Conservation (phyloP, 2,113 vertebrate genomes). For the Bettongia penicillata region DNA sequence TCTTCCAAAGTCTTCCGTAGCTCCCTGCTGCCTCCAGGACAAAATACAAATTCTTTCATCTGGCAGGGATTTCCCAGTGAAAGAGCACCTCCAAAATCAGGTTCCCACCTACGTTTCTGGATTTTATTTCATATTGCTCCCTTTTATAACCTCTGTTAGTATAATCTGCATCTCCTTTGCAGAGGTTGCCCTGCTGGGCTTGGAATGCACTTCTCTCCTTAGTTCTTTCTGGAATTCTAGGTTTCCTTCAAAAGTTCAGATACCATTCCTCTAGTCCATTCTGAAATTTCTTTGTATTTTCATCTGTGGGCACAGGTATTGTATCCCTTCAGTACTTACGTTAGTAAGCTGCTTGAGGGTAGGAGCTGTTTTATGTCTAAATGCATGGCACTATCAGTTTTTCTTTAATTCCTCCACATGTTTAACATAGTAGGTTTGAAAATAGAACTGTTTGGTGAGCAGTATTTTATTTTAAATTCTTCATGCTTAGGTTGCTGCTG, state of each 20-base stretch:
- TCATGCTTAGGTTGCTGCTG: neutral
- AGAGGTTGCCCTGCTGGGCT: neutral
- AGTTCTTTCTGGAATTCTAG: constrained; percentile 6
- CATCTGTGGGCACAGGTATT: neutral
- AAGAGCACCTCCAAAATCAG: neutral
- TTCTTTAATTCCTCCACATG: neutral
- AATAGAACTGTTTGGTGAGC: neutral
- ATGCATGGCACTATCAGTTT: constrained; percentile 4
- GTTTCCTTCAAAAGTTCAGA: constrained; percentile 10
- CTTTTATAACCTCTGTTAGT: neutral
- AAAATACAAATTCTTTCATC: neutral
- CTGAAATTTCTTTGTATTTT: constrained; percentile 7
- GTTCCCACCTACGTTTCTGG: neutral
- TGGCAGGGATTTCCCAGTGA: neutral
- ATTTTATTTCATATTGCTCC: neutral
- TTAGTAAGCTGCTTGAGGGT: neutral
- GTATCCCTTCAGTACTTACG: neutral
- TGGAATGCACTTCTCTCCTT: neutral
- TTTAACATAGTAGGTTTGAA: neutral
- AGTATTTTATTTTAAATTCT: neutral
- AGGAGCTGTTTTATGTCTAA: neutral
- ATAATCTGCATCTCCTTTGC: constrained; percentile 1
- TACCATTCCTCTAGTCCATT: neutral
- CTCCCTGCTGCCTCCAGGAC: neutral
- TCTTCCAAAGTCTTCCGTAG: neutral